phyloP scores from a whole-genome alignment of 2,113 vertebrate genomes.

The Misgurnus anguillicaudatus region DNA sequence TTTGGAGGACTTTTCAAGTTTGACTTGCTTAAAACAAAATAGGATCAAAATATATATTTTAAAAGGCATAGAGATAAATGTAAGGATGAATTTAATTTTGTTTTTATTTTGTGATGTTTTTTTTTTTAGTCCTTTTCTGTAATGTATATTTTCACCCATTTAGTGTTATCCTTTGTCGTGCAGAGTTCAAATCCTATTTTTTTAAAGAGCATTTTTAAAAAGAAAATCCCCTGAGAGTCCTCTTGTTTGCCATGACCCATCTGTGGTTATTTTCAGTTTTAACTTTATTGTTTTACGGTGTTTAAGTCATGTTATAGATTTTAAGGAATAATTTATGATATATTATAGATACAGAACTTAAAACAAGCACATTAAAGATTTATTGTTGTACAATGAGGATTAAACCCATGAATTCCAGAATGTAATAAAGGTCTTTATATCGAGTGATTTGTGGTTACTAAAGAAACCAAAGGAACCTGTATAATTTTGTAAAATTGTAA shows the following conservation, averaged over 20 bases:
- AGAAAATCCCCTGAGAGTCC: slow-evolving; percentile 71
- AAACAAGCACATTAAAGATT: slow-evolving; percentile 69
- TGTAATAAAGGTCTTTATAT: slow-evolving; percentile 76
- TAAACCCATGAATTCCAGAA: slow-evolving; percentile 76
- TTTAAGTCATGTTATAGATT: slow-evolving; percentile 69
- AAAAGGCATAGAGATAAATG: slow-evolving; percentile 53
- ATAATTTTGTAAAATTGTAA: too few relatives aligned
- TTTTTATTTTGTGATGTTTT: slow-evolving; percentile 69
- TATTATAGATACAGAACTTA: slow-evolving; percentile 71
- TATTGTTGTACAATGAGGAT: slow-evolving; percentile 74
- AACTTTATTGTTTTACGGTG: slow-evolving; percentile 65
- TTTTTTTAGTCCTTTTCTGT: slow-evolving; percentile 64
- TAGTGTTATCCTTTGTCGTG: slow-evolving; percentile 75
- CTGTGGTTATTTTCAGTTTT: slow-evolving; percentile 71
- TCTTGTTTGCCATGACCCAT: slow-evolving; percentile 70
- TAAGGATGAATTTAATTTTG: slow-evolving; percentile 70
- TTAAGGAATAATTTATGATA: slow-evolving; percentile 81
- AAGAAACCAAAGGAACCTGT: neutral
- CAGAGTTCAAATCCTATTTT: slow-evolving; percentile 90
- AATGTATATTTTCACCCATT: slow-evolving; percentile 60
- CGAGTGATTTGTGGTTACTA: slow-evolving; percentile 10
- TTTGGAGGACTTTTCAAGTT: slow-evolving; percentile 63
- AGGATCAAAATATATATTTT: slow-evolving; percentile 61
- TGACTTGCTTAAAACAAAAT: slow-evolving; percentile 59
- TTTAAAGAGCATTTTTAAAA: slow-evolving; percentile 81